phyloP scores from a whole-genome alignment of 2,888 invertebrate species.

The Eristalis pertinax region DNA sequence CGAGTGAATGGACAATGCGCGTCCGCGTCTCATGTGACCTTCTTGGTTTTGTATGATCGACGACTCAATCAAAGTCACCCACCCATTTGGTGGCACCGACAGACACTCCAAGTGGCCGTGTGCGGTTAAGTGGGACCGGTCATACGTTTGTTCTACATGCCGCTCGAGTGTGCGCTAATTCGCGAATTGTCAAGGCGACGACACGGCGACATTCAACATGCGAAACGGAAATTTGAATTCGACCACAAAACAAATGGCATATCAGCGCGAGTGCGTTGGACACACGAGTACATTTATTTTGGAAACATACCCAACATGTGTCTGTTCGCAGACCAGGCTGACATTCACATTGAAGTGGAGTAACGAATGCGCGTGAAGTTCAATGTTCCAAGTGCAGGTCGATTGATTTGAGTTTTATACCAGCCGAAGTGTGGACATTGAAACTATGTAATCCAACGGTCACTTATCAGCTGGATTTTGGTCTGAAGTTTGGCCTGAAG shows the following conservation, averaged over 20 bases:
- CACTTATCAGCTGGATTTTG: neutral
- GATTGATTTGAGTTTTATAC: neutral
- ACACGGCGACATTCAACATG: neutral
- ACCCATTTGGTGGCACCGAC: constrained; percentile 24
- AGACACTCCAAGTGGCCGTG: neutral
- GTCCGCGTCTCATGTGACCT: constrained; percentile 31
- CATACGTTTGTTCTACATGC: constrained; percentile 7
- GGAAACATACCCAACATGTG: neutral
- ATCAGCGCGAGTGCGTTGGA: neutral
- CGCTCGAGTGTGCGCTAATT: neutral
- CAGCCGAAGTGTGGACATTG: too few species aligned
- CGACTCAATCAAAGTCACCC: constrained; percentile 21
- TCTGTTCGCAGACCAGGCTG: neutral
- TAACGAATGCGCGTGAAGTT: constrained; percentile 9
- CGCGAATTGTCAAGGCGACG: constrained; percentile 4
- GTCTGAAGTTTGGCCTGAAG: too few species aligned
- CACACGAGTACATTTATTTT: neutral
- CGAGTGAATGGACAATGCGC: constrained; percentile 35
- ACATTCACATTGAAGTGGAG: constrained; percentile 26
- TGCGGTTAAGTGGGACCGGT: neutral
- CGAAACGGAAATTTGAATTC: neutral
- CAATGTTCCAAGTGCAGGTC: neutral
- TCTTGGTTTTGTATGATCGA: constrained; percentile 28
- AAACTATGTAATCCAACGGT: neutral
- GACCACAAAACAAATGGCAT: neutral